A percentile compares a stretch with the other conserved stretches of the same genome.
phyloP scores from a whole-genome alignment of 37 sponge, comb jelly and placozoan species.

The Spongilla lacustris region DNA sequence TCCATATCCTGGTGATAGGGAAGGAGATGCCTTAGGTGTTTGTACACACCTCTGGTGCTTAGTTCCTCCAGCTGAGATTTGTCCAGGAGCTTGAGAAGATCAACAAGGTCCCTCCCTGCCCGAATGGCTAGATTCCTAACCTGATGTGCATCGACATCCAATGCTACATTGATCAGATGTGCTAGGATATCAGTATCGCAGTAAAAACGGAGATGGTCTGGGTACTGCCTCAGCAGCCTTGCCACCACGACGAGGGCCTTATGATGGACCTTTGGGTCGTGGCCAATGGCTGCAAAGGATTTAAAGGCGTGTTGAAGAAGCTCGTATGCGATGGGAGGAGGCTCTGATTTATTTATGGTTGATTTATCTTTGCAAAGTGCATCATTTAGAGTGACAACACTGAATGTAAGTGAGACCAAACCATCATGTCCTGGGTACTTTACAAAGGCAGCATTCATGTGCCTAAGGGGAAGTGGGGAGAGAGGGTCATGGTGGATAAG shows the following conservation, averaged over 20 bases:
- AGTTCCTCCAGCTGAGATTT: constrained; percentile 37
- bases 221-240: constrained; percentile 30
- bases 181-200: constrained; percentile 33
- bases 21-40: constrained; percentile 13
- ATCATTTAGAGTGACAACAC: neutral
- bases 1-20: constrained; percentile 25
- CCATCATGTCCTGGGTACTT: neutral
- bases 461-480: neutral
- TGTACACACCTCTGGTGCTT: constrained; percentile 30
- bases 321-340: neutral
- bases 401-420: neutral
- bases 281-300: constrained; percentile 17
- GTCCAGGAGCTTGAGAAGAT: constrained; percentile 23
- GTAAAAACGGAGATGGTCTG: constrained; percentile 10
- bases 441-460: neutral
- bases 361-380: neutral
- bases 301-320: constrained; percentile 19
- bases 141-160: neutral
- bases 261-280: neutral
- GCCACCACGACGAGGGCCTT: constrained; percentile 9
- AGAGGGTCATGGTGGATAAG: neutral
- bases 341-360: neutral
- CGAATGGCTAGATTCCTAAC: constrained; percentile 1
- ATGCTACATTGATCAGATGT: constrained; percentile 10
- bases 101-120: constrained; percentile 20